phyloP scores from a whole-genome alignment of 2,113 vertebrate species.

The Crotophaga sulcirostris region DNA sequence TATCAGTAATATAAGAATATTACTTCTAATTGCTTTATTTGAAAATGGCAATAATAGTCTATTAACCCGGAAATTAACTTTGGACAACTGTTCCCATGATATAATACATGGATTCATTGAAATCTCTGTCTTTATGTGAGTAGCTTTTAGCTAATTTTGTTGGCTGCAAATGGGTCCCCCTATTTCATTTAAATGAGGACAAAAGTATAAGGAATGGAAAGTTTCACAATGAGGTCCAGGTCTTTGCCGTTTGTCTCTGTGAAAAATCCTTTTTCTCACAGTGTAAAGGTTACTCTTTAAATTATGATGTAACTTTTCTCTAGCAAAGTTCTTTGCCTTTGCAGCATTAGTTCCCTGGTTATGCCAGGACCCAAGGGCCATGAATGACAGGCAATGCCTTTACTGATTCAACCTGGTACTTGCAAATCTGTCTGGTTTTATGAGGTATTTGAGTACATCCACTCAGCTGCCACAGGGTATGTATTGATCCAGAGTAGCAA shows the following conservation, averaged over 20 bases:
- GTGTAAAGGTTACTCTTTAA: not conserved
- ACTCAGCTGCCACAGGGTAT: not conserved
- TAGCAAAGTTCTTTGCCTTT: not conserved
- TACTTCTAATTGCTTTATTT: constrained; percentile 39
- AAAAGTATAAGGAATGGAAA: constrained; percentile 23
- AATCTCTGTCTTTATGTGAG: constrained; percentile 28
- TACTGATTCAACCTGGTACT: not conserved
- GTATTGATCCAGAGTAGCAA: not conserved
- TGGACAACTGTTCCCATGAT: constrained; percentile 9
- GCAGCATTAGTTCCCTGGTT: not conserved
- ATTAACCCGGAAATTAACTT: constrained; percentile 33
- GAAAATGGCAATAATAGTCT: constrained; percentile 28
- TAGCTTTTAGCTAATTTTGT: constrained; percentile 46
- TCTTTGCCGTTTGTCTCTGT: not conserved
- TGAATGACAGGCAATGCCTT: not conserved
- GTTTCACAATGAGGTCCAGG: not conserved
- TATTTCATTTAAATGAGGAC: constrained; percentile 59
- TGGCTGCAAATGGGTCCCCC: not conserved
- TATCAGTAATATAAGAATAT: constrained; percentile 17
- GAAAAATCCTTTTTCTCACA: not conserved
- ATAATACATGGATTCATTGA: constrained; percentile 38
- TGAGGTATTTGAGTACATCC: not conserved
- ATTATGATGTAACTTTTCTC: not conserved
- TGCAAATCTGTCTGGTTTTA: not conserved
- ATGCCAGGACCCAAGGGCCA: not conserved